Base-by-base conservation (phyloP, 2,797 vertebrate genomes). In the Benthosema pterotum region DNA sequence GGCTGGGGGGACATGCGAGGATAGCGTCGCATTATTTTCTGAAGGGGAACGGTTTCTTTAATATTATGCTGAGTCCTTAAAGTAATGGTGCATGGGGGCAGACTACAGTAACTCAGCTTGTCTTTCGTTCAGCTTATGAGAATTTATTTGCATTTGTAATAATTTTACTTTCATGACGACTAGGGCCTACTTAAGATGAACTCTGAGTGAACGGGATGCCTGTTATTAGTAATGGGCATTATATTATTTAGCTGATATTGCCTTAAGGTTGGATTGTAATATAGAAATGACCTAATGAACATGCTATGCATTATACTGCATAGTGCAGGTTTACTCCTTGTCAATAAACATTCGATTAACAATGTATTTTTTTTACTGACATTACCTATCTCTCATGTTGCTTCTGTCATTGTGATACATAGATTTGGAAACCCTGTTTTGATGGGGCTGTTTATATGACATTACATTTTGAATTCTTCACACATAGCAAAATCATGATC, bases 41-140 rank as follows among this genome's bases (percentile, higher is more conserved):
- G 55, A 43, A 38, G 18, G 57, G 42, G 38, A 47, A 52, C 57
- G 49, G 28, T 62, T 50, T 14, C 25, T 17, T 75, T 67, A 62
- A 69, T 78, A 79, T 79, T 78, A 79, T 79, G 83, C 82, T 51
- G 75, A 72, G 78, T 77, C 74, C 73, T 63, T 59, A 69, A 48
- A 66, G 63, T 83, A 83, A 80, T 78, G 84, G 47, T 89, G 87
- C 76, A 74, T 73, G 62, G 78, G 55, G 57, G 70, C 73, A 78
- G 74, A 80, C 53, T 28, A 66, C 63, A 88, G 74, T 72, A 68
- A 59, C 65, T 52, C 77, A 69, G 71, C 71, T 71, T 25, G 3
- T 72, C 74, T 85, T 80, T 90, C 78, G 70, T 85, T 45, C 61
- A 65, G 42, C 22, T 65, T 56, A 7, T 69, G 56, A 53, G 71